Evolutionary conservation across 2,113 vertebrate species (phyloP), one percentile per base, ranked within the genome.

Genomic region (Leucopsar rothschildi): DNA sequence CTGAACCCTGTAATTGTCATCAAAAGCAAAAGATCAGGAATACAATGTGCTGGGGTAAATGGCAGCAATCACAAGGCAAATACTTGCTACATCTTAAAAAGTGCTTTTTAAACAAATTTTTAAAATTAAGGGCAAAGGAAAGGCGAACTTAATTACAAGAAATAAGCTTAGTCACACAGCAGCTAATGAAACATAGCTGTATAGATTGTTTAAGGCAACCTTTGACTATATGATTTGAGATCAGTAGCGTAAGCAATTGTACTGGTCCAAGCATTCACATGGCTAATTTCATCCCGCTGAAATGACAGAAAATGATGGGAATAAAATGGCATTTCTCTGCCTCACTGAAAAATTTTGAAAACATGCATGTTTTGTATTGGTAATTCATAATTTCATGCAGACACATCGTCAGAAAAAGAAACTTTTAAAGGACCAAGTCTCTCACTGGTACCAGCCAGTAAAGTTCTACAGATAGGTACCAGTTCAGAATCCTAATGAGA

Each of bases 1-100:
- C 91, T 85, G 82, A 93, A 89, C 85, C 92, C 82, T 72, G 59
- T 83, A 53, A 66, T 65, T 90, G 87, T 61, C 69, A 85, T 25
- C 65, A 82, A 92, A 95, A 81, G 66, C 65, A 92, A 93, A 91
- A 29, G 42, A 94, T 73, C 4, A 28, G 28, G 31, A 68, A 56
- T 50, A 70, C 25, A 86, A n/a, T 52, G 49, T 71, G 56, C 57
- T 66, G 29, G 23, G 28, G 4, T 40, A 95, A 95, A 83, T n/a
- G 19, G 53, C 39, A 92, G 80, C 45, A 50, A 65, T 86, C 72
- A 53, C 50, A 90, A 92, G 76, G 33, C 33, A 57, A 66, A 80
- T 52, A 79, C 52, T 93, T 20, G 24, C 33, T 52, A 14, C 23
- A 12, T 86, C 39, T 91, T 60, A 70, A 95, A 93, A 70, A 49